These are phyloP conservation scores for Aquatica leii DNA, from an alignment of 2,888 invertebrate species.

Conservation along the genomic window DNA sequence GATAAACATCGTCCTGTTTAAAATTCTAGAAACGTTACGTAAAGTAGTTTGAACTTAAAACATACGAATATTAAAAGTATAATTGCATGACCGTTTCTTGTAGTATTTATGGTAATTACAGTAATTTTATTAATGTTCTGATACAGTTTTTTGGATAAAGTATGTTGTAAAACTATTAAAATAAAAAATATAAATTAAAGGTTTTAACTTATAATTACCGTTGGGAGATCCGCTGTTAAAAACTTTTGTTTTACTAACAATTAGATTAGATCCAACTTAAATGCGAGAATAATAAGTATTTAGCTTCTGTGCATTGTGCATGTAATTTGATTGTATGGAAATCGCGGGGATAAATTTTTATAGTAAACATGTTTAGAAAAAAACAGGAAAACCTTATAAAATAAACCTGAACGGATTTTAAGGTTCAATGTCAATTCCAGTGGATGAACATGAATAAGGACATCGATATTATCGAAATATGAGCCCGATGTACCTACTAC, in stretches of 20 bases:
- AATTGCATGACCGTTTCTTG: constrained; percentile 6
- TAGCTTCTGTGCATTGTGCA: constrained; percentile 23
- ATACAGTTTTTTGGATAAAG: constrained; percentile 2
- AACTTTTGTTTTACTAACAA: constrained; percentile 12
- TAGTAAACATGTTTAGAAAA: background rate
- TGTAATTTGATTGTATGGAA: constrained; percentile 31
- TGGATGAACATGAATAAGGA: constrained; percentile 13
- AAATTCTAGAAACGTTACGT: too few species aligned
- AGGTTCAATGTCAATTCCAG: constrained; percentile 27
- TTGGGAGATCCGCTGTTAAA: background rate
- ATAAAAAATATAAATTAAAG: constrained; percentile 6
- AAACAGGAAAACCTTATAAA: constrained; percentile 11
- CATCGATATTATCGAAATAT: constrained; percentile 13
- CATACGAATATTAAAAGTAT: background rate
- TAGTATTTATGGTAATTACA: constrained; percentile 8
- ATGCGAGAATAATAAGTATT: constrained; percentile 1
- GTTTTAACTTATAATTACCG: constrained; percentile 12
- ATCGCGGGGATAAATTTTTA: constrained; percentile 15
- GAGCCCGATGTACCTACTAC: constrained; percentile 15
- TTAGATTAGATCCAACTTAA: constrained; percentile 4
- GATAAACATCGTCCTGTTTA: too few species aligned
- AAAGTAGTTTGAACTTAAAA: too few species aligned
- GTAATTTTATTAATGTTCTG: constrained; percentile 8
- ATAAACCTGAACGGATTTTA: constrained; percentile 30
- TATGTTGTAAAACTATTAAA: constrained; percentile 10